Base-by-base conservation (phyloP, 2,888 invertebrate genomes). In the Macrosoma leucophasiata region DNA sequence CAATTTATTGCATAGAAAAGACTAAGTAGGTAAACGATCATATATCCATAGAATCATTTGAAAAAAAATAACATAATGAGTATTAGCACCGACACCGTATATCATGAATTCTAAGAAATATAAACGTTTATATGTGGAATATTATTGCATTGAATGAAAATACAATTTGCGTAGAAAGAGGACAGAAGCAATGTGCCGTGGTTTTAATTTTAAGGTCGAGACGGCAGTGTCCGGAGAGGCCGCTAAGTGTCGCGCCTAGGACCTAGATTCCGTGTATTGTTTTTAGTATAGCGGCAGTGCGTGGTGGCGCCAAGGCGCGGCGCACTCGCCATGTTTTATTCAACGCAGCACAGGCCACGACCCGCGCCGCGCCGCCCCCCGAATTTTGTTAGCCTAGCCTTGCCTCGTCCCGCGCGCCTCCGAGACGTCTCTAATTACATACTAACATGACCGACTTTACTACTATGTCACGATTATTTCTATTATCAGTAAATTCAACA, bases 331-430 rank as follows among this genome's bases (percentile, higher is more conserved):
- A 79, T 81, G 77, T 77, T 65, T 79, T 77, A 81, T 81, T 76
- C 77, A 79, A 66, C 58, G 50, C 46, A 43, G 58, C 52, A 54
- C 52, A 39, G 56, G 58, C 66, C 67, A 58, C 73, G 73, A 75
- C 77, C 77, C 62, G 69, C 61, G 66, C 74, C 73, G 69, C 72
- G n/a, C n/a, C n/a, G n/a, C n/a, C 75, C 67, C 70, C 66, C 71
- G 64, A 74, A 71, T 77, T 74, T 63, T 62, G 76, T 76, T 70
- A 68, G 67, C 65, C 61, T n/a, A n/a, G n/a, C n/a, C n/a, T 63
- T 59, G 62, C 56, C 51, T 41, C 52, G 55, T 57, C 52, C 52
- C 52, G 48, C 56, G 43, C 47, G 43, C 49, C 50, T 42, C 58
- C 43, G 42, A 60, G 61, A 59, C 66, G 64, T 62, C 66, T 75